Percentiles rank a stretch among this genome's conserved stretches.
phyloP scores from a whole-genome alignment of 2,888 invertebrate genomes.

The Scaptomyza caliginosa region DNA sequence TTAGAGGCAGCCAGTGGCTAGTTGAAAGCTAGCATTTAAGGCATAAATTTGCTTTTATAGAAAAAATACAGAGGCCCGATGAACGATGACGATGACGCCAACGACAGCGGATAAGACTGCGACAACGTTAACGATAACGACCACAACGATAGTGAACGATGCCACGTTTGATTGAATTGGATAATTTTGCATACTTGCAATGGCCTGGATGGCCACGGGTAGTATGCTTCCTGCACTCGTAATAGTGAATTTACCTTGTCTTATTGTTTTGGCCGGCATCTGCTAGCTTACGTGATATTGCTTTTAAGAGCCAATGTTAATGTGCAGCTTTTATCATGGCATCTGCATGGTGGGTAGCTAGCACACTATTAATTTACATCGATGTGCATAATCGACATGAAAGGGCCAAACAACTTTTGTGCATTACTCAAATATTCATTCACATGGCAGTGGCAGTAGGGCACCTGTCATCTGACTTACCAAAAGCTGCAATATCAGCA shows the following conservation, averaged over 20 bases:
- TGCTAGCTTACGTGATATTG: conserved; percentile 47
- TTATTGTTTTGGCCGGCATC: conserved; percentile 2
- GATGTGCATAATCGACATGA: conserved; percentile 8
- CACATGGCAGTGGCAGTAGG: neutral
- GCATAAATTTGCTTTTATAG: conserved; percentile 53
- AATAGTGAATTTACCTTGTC: conserved; percentile 6
- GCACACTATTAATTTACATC: conserved; percentile 2
- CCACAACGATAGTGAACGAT: conserved; percentile 10
- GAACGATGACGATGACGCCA: conserved; percentile 42
- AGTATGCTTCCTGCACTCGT: conserved; percentile 13
- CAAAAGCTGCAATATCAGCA: conserved; percentile 18
- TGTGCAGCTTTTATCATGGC: conserved; percentile 23
- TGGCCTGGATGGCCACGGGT: conserved; percentile 21
- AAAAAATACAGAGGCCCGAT: conserved; percentile 30
- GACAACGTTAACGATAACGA: conserved; percentile 11
- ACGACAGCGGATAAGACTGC: conserved; percentile 1
- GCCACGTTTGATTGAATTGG: conserved; percentile 70
- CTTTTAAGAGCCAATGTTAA: conserved; percentile 44
- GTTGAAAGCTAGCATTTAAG: conserved; percentile 33
- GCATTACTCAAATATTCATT: conserved; percentile 49
- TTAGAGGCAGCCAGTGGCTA: conserved; percentile 41
- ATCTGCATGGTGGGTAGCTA: neutral
- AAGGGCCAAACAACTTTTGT: conserved; percentile 45
- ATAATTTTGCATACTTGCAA: conserved; percentile 64
- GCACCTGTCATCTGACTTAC: conserved; percentile 6